phyloP scores from a whole-genome alignment of 2,888 invertebrate genomes.

The Kuschelorhynchus macadamiae region DNA sequence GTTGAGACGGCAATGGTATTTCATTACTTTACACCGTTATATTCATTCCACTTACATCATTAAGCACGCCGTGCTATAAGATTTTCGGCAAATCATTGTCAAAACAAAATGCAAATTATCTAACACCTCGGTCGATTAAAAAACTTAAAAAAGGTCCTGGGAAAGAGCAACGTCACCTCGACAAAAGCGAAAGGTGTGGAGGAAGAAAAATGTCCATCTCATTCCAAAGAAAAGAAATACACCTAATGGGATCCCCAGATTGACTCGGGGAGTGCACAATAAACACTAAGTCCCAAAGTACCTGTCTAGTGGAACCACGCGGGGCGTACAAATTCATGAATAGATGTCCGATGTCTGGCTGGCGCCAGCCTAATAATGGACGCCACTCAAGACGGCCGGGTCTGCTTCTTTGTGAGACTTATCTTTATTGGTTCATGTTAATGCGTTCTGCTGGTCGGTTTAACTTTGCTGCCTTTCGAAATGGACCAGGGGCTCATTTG shows the following conservation, averaged over 20 bases:
- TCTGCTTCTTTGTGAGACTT: slow-evolving; percentile 48
- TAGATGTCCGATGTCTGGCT: slow-evolving; percentile 53
- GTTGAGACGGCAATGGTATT: too few relatives aligned
- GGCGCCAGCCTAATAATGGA: slow-evolving; percentile 57
- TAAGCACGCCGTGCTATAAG: background rate
- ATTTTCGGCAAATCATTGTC: slow-evolving; percentile 2
- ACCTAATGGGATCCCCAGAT: slow-evolving; percentile 39
- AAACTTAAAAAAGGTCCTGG: slow-evolving; percentile 16
- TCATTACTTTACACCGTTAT: too few relatives aligned
- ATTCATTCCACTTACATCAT: too few relatives aligned
- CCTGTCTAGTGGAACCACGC: slow-evolving; percentile 53
- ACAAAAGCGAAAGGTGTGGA: slow-evolving; percentile 36
- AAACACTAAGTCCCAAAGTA: slow-evolving; percentile 43
- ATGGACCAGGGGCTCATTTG: slow-evolving; percentile 34
- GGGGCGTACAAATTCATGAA: slow-evolving; percentile 56
- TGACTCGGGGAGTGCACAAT: slow-evolving; percentile 46
- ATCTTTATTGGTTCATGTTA: slow-evolving; percentile 50
- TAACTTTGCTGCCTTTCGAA: slow-evolving; percentile 35
- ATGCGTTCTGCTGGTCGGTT: slow-evolving; percentile 40
- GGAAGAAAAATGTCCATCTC: slow-evolving; percentile 32
- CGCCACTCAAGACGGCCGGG: slow-evolving; percentile 36
- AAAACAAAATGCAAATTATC: slow-evolving; percentile 23
- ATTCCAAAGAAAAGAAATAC: slow-evolving; percentile 29
- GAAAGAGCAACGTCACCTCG: slow-evolving; percentile 31
- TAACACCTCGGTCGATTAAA: background rate